A percentile compares a stretch with the other conserved stretches of the same genome.
phyloP scores from a whole-genome alignment of 1,140 invertebrate species.

The Lamellibrachia luymesi region DNA sequence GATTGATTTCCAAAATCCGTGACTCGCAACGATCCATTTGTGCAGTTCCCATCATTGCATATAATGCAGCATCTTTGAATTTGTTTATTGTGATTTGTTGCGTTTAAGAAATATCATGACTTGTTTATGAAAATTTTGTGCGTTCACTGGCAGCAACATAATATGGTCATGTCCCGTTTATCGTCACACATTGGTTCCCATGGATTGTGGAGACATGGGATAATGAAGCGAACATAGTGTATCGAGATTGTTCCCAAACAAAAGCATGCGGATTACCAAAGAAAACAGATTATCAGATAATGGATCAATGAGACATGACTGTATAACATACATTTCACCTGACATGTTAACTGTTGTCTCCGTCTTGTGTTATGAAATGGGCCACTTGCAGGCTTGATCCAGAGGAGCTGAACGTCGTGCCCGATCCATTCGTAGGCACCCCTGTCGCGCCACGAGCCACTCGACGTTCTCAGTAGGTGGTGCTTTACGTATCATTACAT shows the following conservation, averaged over 20 bases:
- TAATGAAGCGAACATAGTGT: too few species aligned
- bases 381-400: conserved; percentile 13
- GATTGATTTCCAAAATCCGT: too few species aligned
- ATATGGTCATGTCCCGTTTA: too few species aligned
- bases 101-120: neutral
- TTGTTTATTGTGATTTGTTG: too few species aligned
- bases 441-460: conserved; percentile 34
- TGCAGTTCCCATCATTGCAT: too few species aligned
- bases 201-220: too few species aligned
- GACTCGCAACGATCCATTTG: too few species aligned
- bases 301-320: neutral
- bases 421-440: conserved; percentile 39
- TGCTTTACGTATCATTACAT: neutral
- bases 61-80: too few species aligned
- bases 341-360: neutral
- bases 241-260: too few species aligned
- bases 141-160: neutral
- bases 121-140: neutral
- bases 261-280: too few species aligned
- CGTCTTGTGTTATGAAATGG: neutral
- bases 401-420: conserved; percentile 14
- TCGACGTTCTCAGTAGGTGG: neutral
- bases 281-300: too few species aligned
- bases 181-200: too few species aligned
- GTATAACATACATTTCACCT: neutral